These are phyloP conservation scores for Ceryle rudis DNA, from an alignment of 2,797 vertebrate genomes.

Conservation along the genomic window DNA sequence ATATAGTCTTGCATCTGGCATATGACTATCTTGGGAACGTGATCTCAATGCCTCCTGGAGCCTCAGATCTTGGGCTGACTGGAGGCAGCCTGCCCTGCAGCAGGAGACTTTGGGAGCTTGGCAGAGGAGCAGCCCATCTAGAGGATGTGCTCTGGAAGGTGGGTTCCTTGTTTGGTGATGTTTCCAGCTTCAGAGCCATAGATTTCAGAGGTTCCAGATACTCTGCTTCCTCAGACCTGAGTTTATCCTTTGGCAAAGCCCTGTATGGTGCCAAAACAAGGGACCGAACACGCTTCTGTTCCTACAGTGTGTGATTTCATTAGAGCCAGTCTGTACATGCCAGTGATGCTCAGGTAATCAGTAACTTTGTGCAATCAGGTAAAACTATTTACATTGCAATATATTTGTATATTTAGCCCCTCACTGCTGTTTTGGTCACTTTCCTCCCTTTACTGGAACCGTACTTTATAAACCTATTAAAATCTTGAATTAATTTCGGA, in stretches of 20 bases:
- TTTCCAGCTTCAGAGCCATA: background rate
- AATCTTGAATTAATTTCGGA: background rate
- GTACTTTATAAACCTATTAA: background rate
- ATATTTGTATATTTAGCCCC: background rate
- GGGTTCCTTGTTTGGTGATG: background rate
- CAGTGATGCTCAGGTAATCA: slow-evolving; percentile 1
- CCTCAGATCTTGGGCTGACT: background rate
- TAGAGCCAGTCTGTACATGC: background rate
- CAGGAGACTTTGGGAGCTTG: background rate
- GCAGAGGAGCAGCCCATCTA: background rate
- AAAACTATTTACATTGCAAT: background rate
- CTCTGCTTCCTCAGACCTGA: background rate
- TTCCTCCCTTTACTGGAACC: background rate
- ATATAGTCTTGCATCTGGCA: slow-evolving; percentile 44
- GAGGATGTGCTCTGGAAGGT: background rate
- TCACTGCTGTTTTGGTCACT: background rate
- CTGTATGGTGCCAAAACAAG: background rate
- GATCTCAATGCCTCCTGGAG: background rate
- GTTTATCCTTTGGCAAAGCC: background rate
- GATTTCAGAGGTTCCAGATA: background rate
- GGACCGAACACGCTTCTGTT: background rate
- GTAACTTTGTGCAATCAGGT: slow-evolving; percentile 6
- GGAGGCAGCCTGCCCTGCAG: background rate
- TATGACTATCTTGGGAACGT: background rate
- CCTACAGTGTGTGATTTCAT: background rate